A percentile compares a stretch with the other conserved stretches of the same genome.
These are phyloP conservation scores for Drosophila vallismaia DNA, from an alignment of 2,888 invertebrate species.

Conservation along the genomic window DNA sequence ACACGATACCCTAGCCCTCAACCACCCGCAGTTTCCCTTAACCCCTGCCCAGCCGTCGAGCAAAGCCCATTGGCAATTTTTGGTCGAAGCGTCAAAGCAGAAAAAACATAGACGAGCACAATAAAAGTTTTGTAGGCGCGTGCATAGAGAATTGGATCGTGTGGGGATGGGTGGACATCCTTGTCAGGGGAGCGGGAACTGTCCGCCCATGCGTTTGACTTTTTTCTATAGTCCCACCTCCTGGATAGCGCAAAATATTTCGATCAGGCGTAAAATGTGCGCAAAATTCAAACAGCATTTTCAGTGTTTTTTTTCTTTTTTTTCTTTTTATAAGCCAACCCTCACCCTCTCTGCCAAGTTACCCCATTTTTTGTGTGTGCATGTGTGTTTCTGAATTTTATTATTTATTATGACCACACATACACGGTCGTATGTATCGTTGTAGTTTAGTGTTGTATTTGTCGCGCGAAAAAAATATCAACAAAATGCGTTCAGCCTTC, in stretches of 20 bases:
- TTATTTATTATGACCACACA: conserved; percentile 72
- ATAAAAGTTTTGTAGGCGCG: conserved; percentile 69
- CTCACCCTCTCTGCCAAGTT: conserved; percentile 22
- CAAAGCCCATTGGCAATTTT: conserved; percentile 73
- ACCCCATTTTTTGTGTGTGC: conserved; percentile 35
- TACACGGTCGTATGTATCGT: conserved; percentile 22
- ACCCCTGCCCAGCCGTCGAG: conserved; percentile 1
- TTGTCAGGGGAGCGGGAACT: conserved; percentile 22
- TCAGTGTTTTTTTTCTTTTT: conserved; percentile 31
- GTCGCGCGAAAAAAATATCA: conserved; percentile 71
- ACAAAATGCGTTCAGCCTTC: conserved; percentile 60
- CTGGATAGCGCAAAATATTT: conserved; percentile 73
- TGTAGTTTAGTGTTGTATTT: conserved; percentile 52
- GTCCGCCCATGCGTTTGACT: conserved; percentile 46
- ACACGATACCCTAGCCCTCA: background rate
- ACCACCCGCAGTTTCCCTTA: background rate
- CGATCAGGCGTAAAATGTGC: conserved; percentile 83
- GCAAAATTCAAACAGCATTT: conserved; percentile 79
- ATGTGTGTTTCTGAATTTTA: conserved; percentile 63
- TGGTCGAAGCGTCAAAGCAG: conserved; percentile 75
- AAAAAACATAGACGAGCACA: conserved; percentile 72
- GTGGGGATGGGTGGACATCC: conserved; percentile 6
- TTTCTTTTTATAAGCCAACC: conserved; percentile 23
- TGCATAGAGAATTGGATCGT: conserved; percentile 29
- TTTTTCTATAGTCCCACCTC: conserved; percentile 58